Conservation (phyloP, 2,888 invertebrate genomes). For the Synergus japonicus region DNA sequence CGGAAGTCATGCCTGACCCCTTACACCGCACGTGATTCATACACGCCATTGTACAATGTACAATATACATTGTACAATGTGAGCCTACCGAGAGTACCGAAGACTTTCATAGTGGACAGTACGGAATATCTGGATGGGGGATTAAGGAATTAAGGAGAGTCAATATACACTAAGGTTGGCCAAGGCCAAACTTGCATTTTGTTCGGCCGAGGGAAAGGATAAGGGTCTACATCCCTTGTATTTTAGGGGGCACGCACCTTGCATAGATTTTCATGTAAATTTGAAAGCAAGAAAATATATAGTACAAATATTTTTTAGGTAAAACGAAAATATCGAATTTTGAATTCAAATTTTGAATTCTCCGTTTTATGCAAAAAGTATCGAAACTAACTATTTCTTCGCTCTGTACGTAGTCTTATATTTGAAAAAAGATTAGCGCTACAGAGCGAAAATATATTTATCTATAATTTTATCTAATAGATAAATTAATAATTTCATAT, state of each 20-base stretch:
- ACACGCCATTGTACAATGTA: constrained; percentile 51
- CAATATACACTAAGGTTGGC: background rate
- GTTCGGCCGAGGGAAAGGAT: background rate
- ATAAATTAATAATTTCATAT: too few relatives aligned
- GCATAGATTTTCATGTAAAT: background rate
- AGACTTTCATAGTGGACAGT: constrained; percentile 45
- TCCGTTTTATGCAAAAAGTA: too few relatives aligned
- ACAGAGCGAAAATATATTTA: too few relatives aligned
- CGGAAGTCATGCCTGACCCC: constrained; percentile 67
- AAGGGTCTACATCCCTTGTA: background rate
- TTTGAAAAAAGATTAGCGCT: too few relatives aligned
- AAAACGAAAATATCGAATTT: too few relatives aligned
- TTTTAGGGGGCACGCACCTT: background rate
- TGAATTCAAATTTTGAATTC: too few relatives aligned
- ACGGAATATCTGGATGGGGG: constrained; percentile 43
- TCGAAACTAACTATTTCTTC: too few relatives aligned
- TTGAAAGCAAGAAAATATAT: background rate
- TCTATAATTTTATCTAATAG: too few relatives aligned
- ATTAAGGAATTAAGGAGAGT: background rate
- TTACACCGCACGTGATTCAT: constrained; percentile 66
- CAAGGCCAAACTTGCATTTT: background rate
- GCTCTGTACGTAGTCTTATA: too few relatives aligned
- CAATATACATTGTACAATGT: background rate
- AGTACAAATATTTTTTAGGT: too few relatives aligned
- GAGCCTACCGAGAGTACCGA: constrained; percentile 10